These are phyloP conservation scores for Heliconius eleuchia DNA, from an alignment of 1,140 invertebrate genomes.

Conservation along the genomic window DNA sequence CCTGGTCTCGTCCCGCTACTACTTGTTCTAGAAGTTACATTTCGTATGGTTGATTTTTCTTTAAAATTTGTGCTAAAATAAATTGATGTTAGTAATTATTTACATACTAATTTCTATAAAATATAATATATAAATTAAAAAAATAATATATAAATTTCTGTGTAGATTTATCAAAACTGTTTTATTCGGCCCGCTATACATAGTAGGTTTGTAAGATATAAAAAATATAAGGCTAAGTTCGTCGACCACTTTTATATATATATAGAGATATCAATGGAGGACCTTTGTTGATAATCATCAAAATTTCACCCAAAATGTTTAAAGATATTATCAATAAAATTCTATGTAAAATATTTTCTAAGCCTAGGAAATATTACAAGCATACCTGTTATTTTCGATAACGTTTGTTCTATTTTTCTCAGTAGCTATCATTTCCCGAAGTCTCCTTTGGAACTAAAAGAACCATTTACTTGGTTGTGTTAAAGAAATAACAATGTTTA, in stretches of 20 bases:
- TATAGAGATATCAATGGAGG: too few relatives aligned
- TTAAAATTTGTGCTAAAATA: conserved; percentile 20
- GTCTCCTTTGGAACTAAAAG: conserved; percentile 60
- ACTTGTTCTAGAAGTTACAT: conserved; percentile 38
- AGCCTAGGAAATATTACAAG: background rate
- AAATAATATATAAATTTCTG: background rate
- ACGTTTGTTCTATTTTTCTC: conserved; percentile 43
- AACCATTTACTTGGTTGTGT: background rate
- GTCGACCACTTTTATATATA: too few relatives aligned
- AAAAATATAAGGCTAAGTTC: too few relatives aligned
- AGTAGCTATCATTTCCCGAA: conserved; percentile 46
- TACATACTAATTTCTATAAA: background rate
- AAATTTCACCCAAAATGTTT: background rate
- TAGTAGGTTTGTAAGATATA: too few relatives aligned
- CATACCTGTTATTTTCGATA: conserved; percentile 46
- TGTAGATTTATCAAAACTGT: too few relatives aligned
- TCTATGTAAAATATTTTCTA: background rate
- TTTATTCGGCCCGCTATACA: too few relatives aligned
- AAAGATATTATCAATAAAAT: background rate
- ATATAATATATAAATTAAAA: background rate
- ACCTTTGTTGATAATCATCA: too few relatives aligned
- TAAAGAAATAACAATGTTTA: background rate
- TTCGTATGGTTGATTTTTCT: conserved; percentile 36
- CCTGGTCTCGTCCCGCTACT: conserved; percentile 7
- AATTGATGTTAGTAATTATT: background rate